Percentiles rank a stretch among this genome's conserved stretches.
phyloP scores from a whole-genome alignment of 2,797 vertebrate genomes.

The Urocyon cinereoargenteus region DNA sequence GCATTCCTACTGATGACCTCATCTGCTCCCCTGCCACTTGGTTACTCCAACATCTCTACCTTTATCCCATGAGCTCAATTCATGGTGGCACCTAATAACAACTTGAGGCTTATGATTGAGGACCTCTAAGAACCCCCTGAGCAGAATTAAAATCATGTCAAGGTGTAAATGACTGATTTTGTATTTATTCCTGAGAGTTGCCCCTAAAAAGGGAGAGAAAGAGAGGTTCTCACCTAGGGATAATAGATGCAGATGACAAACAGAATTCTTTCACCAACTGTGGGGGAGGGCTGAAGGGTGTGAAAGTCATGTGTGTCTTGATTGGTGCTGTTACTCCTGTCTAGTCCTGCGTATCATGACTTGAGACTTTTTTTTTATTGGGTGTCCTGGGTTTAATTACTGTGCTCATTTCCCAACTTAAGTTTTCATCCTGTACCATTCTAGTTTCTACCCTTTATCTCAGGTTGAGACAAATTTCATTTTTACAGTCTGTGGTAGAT shows the following conservation, averaged over 20 bases:
- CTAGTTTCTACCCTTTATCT: neutral
- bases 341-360: neutral
- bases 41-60: neutral
- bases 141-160: neutral
- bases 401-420: neutral
- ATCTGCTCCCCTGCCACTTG: neutral
- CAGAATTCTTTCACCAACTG: neutral
- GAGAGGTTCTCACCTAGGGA: neutral
- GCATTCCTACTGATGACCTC: neutral
- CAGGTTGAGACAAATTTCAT: neutral
- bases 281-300: too few species aligned
- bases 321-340: neutral
- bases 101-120: neutral
- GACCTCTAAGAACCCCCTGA: neutral
- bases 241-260: rapidly evolving
- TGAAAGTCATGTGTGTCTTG: neutral
- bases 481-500: neutral
- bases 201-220: neutral
- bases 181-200: neutral
- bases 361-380: neutral
- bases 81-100: neutral
- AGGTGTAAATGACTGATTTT: neutral
- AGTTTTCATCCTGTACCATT: too few species aligned
- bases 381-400: neutral
- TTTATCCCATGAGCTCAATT: neutral